These are phyloP conservation scores for Amaurobius ferox DNA, from an alignment of 2,888 invertebrate genomes.

Conservation along the genomic window DNA sequence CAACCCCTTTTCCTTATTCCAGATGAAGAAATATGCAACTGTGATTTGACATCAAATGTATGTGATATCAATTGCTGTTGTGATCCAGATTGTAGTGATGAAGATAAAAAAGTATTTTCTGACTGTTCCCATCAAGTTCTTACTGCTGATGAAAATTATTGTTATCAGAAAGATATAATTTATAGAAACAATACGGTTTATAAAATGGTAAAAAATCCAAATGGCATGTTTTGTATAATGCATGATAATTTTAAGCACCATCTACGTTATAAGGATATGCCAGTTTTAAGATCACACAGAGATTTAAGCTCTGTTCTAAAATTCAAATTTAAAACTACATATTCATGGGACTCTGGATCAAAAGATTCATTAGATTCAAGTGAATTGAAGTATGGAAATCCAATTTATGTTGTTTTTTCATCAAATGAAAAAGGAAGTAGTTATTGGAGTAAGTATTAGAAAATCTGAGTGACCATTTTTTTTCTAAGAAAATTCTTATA, in stretches of 20 bases:
- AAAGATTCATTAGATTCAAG: background rate
- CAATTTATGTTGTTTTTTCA: slow-evolving; percentile 19
- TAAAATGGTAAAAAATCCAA: slow-evolving; percentile 76
- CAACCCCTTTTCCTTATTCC: slow-evolving; percentile 17
- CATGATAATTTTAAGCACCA: slow-evolving; percentile 81
- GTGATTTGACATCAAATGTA: slow-evolving; percentile 78
- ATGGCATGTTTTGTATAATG: slow-evolving; percentile 82
- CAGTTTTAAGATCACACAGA: slow-evolving; percentile 46
- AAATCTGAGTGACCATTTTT: no score
- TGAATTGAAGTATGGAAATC: slow-evolving; percentile 40
- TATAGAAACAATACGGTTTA: slow-evolving; percentile 80
- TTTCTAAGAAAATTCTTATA: no score
- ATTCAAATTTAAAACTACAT: slow-evolving; percentile 32
- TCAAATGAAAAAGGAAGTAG: background rate
- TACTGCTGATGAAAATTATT: slow-evolving; percentile 78
- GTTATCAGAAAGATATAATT: slow-evolving; percentile 80
- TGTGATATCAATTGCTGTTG: slow-evolving; percentile 93
- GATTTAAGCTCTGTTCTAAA: slow-evolving; percentile 40
- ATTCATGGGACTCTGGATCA: slow-evolving; percentile 47
- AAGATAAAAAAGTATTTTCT: slow-evolving; percentile 82
- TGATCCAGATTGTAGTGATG: slow-evolving; percentile 84
- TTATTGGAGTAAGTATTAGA: slow-evolving; percentile 51
- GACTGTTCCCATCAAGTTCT: slow-evolving; percentile 79
- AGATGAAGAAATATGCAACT: slow-evolving; percentile 75
- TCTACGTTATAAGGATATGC: slow-evolving; percentile 76